Base-by-base conservation (phyloP, 2,113 vertebrate genomes). In the Microcebus murinus region DNA sequence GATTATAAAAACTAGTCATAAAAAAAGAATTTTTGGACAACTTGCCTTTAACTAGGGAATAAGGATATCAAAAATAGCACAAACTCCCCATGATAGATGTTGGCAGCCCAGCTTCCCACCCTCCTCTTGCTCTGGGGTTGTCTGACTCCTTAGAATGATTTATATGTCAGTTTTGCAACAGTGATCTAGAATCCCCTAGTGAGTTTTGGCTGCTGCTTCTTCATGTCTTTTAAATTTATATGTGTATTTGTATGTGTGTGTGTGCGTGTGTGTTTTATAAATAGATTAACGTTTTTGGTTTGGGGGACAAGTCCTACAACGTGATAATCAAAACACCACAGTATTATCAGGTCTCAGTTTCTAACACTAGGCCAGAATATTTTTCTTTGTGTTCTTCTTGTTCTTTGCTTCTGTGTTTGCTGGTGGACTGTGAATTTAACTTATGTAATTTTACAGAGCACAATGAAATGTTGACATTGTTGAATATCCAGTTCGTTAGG, bases 51-150 rank as follows among this genome's bases (percentile, higher is more conserved):
- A 86, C 86, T 68, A 88, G 83, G 89, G 89, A 96, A 59, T 96
- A 96, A 73, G 71, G 27, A 85, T 87, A 63, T 97, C 93, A 96
- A 89, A 97, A 94, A 87, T 87, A 96, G 74, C 89, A 97, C 59
- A 91, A 95, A 84, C 68, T 96, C 82, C 57, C 80, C 13, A 31
- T 25, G 45, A 65, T 13, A 36, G 91, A 77, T 21, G 3, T 25
- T 23, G 45, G 89, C 48, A 6, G 50, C 18, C 91, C 55, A 61
- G 61, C 55, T 74, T 70, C 25, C 67, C 7, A 15, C n/a, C 45
- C 65, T 79, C 17, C 57, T 80, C 77, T 74, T 79, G 18, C 93
- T 50, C 80, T 73, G 74, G n/a, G 73, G 20, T 70, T 71, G n/a
- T 88, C 42, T 67, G 86, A 85, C 39, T 95, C 76, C 48, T 93